Conservation (phyloP, 2,888 invertebrate species). For the Drosophila conformis region DNA sequence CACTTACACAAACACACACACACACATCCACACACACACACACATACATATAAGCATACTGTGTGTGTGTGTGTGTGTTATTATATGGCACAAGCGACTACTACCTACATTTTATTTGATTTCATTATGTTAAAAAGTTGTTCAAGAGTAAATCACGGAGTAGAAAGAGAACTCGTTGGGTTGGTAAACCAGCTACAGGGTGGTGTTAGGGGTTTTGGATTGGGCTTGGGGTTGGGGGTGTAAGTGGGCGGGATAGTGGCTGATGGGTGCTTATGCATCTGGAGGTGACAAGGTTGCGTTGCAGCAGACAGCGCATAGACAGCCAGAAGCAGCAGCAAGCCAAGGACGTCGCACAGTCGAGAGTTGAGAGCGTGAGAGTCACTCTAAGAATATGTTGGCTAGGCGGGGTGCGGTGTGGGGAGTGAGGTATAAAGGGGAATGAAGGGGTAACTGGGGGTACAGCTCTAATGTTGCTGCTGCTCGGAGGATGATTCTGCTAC, state of each 20-base stretch:
- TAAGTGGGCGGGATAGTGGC: slow-evolving; percentile 6
- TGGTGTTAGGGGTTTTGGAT: neutral
- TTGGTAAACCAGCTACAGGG: neutral
- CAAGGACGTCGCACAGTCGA: slow-evolving; percentile 73
- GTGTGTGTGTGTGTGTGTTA: slow-evolving; percentile 47
- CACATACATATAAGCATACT: slow-evolving; percentile 3
- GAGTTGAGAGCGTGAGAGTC: slow-evolving; percentile 21
- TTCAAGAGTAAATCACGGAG: slow-evolving; percentile 77
- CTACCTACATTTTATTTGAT: slow-evolving; percentile 82
- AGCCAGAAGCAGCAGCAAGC: slow-evolving; percentile 44
- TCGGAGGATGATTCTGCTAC: slow-evolving; percentile 23
- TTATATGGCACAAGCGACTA: slow-evolving; percentile 64
- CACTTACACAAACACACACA: slow-evolving; percentile 33
- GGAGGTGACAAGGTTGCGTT: slow-evolving; percentile 55
- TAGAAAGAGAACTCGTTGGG: slow-evolving; percentile 53
- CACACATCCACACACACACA: neutral
- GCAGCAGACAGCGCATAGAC: slow-evolving; percentile 77
- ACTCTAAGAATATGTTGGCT: slow-evolving; percentile 28
- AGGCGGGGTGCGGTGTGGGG: neutral
- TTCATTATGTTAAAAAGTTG: slow-evolving; percentile 84
- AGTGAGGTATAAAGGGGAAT: slow-evolving; percentile 1
- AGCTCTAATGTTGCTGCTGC: slow-evolving; percentile 49
- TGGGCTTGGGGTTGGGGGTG: neutral
- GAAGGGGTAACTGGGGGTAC: slow-evolving; percentile 19
- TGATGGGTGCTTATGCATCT: slow-evolving; percentile 31